A percentile compares a stretch with the other conserved stretches of the same genome.
Conservation (phyloP, 2,888 invertebrate species). For the Agrotis ipsilon region DNA sequence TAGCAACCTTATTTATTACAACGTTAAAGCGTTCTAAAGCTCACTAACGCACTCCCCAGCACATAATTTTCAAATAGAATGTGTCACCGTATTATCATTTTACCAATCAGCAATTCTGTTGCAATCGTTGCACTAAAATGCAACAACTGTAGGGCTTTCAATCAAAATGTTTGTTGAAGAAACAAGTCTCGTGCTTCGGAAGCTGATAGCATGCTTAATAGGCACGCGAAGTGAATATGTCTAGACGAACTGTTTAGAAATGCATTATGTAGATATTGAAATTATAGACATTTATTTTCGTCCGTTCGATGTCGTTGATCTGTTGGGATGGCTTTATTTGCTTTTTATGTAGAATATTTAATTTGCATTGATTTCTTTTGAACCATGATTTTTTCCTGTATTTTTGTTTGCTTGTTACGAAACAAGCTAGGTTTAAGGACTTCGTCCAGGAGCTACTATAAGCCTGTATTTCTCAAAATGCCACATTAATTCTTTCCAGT, state of each 20-base stretch:
- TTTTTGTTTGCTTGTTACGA: no score
- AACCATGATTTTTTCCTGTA: no score
- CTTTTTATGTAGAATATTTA: neutral
- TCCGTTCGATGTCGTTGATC: neutral
- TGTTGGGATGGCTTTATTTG: neutral
- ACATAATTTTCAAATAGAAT: constrained; percentile 9
- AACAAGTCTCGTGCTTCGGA: constrained; percentile 43
- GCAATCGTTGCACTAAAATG: constrained; percentile 54
- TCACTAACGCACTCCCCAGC: neutral
- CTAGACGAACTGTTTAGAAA: constrained; percentile 26
- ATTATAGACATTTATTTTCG: constrained; percentile 16
- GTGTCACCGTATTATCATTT: constrained; percentile 10
- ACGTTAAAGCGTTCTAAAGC: neutral
- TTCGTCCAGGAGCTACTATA: neutral
- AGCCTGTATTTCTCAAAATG: neutral
- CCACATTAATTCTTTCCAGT: neutral
- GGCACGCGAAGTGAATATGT: constrained; percentile 31
- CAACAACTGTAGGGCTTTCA: constrained; percentile 21
- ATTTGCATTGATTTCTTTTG: neutral
- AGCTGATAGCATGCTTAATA: constrained; percentile 44
- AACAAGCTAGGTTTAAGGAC: no score
- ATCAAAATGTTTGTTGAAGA: constrained; percentile 31
- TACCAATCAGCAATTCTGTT: constrained; percentile 36
- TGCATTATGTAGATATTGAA: constrained; percentile 31
- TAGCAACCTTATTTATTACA: neutral